Base-by-base conservation (phyloP, 2,888 invertebrate species). In the Polymixis lichenea region DNA sequence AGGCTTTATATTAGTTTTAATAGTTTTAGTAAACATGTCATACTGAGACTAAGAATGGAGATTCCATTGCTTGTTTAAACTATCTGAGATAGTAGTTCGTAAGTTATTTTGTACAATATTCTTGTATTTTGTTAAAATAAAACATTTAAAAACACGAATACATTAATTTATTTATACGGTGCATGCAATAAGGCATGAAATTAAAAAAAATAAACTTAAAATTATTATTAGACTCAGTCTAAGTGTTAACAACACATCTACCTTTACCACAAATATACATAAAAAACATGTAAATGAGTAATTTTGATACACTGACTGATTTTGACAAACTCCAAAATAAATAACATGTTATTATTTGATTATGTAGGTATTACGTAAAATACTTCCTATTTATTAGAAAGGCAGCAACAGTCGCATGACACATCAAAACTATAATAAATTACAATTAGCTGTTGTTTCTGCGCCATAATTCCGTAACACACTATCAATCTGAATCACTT, bases 11-110 rank as follows among this genome's bases (percentile, higher is more conserved):
- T 80, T 87, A 80, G 73, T 73, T 75, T 78, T 81, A 78, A 65
- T 77, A 72, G 2, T 68, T 74, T 66, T 73, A 72, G 56, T 82
- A 71, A 68, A 67, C 68, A 75, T 72, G 74, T 67, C 66, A 75
- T 66, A 73, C 62, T 80, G 60, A 81, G 76, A 82, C 75, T 75
- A 77, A 78, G 73, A 78, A 78, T 75, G 71, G 75, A 72, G 28
- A 76, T 51, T 75, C 77, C 83, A 86, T 81, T 78, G 56, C 68
- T 72, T 76, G 70, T 76, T 83, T 72, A 67, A 83, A 84, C 68
- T 89, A 87, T 90, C 90, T 91, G 91, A 92, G 91, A 91, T 92
- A 91, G 89, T 90, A 92, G 87, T 74, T 75, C 11, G 19, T 91
- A 90, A 90, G 87, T 81, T 86, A 88, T 91, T 91, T 91, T 91